Evolutionary conservation across 2,888 invertebrate genomes (phyloP), one percentile per base, ranked within the genome.

Genomic region (Ectemnius lituratus): DNA sequence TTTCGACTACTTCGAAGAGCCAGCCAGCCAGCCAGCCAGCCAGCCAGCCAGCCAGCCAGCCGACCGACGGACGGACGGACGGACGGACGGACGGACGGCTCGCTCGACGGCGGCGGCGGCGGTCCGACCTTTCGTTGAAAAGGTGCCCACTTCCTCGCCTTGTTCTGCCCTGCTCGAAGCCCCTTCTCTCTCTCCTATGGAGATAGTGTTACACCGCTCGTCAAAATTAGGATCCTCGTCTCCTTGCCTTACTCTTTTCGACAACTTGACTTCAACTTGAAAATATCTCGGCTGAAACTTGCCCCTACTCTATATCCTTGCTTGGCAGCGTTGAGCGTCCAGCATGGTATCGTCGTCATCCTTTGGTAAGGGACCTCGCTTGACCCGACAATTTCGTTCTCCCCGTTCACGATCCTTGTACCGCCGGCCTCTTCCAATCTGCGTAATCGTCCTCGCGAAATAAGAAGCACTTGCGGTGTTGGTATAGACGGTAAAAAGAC

Each of bases 401-500:
- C 52, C 16, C 52, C 68, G 70, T 52, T 62, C 73, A 69, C 83
- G 76, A 27, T 56, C 70, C 77, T 75, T 74, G 78, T 80, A 83
- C 8, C 37, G 8, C 1, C 37, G 37, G 37, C 82, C 84, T 67
- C 84, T 67, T 85, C 85, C 84, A 84, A 84, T 84, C 79, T 84
- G 73, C 81, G 84, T 84, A 84, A 84, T 84, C 83, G 83, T 73
- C 77, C 81, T 73, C 74, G 71, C 73, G 76, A 76, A 83, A 84
- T 83, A 83, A 84, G 84, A 74, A 84, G 64, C 79, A 76, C 58
- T 79, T 68, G 62, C 67, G 67, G 67, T 56, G 63, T 47, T 57
- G 45, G 67, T 8, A 37, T 11, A 52, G 16, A 14, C 5, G n/a
- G 52, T 23, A 52, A 16, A 52, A 16, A 52, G 52, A 52, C 3